Conservation (phyloP, 2,113 vertebrate genomes). For the Maccullochella peelii region DNA sequence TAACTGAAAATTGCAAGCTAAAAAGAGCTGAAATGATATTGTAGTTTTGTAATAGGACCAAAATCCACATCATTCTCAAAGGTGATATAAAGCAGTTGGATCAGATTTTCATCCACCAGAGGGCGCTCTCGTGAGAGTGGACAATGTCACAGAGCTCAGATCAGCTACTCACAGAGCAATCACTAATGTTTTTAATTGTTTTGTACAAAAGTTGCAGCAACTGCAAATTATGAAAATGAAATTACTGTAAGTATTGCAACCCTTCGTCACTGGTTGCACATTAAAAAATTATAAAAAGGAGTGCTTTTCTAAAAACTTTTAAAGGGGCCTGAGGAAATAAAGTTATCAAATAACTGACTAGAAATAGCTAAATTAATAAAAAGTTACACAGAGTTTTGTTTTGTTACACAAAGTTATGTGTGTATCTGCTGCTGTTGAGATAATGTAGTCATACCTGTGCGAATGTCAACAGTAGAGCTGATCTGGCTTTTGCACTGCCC, state of each 20-base stretch:
- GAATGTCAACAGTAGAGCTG: constrained; percentile 69
- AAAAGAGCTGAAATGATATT: background rate
- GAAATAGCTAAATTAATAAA: background rate
- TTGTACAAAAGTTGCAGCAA: background rate
- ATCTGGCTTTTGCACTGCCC: constrained; percentile 60
- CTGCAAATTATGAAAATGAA: background rate
- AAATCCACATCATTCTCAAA: background rate
- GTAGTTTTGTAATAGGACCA: background rate
- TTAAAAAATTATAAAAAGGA: background rate
- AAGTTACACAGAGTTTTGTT: background rate
- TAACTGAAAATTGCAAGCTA: background rate
- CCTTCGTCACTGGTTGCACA: background rate
- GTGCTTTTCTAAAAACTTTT: background rate
- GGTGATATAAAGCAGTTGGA: background rate
- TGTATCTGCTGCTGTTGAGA: background rate
- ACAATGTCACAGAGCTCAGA: background rate
- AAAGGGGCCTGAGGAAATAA: background rate
- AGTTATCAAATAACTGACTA: background rate
- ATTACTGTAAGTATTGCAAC: background rate
- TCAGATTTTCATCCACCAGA: constrained; percentile 21
- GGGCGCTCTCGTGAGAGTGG: background rate
- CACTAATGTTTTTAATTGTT: background rate
- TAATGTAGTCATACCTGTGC: constrained; percentile 76
- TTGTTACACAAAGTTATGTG: background rate
- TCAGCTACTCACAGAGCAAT: background rate